phyloP scores from a whole-genome alignment of 2,113 vertebrate species.

The Tyto alba region DNA sequence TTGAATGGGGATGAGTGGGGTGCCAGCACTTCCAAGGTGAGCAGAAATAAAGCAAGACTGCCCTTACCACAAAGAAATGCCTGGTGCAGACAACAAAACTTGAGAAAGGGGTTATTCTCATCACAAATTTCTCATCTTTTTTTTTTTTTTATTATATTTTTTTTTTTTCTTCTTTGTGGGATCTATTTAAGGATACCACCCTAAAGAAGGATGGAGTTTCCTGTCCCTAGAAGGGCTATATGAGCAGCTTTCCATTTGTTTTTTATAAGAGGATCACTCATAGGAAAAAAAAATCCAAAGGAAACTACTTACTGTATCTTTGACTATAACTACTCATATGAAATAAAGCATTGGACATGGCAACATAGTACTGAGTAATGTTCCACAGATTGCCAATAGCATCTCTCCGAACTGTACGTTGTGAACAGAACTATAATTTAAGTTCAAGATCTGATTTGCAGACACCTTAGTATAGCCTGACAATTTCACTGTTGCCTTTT shows the following conservation, averaged over 20 bases:
- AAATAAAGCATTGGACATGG: neutral
- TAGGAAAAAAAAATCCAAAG: neutral
- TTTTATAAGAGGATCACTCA: neutral
- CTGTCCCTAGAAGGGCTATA: neutral
- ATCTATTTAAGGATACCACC: neutral
- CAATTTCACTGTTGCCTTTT: neutral
- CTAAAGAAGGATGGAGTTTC: neutral
- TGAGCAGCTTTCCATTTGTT: neutral
- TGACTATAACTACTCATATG: neutral
- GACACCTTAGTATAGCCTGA: neutral
- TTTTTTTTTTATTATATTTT: neutral
- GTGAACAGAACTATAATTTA: neutral
- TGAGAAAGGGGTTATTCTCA: neutral
- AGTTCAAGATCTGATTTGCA: neutral
- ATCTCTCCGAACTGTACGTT: neutral
- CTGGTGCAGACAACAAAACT: neutral
- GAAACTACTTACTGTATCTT: neutral
- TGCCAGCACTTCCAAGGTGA: neutral
- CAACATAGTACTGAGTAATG: neutral
- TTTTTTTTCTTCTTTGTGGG: neutral
- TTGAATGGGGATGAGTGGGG: neutral
- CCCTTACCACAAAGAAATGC: neutral
- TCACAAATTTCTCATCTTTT: neutral
- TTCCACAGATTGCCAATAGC: neutral
- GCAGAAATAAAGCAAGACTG: neutral